Evolutionary conservation across 1,140 invertebrate genomes (phyloP).

Genomic region (Neodiprion lecontei): DNA sequence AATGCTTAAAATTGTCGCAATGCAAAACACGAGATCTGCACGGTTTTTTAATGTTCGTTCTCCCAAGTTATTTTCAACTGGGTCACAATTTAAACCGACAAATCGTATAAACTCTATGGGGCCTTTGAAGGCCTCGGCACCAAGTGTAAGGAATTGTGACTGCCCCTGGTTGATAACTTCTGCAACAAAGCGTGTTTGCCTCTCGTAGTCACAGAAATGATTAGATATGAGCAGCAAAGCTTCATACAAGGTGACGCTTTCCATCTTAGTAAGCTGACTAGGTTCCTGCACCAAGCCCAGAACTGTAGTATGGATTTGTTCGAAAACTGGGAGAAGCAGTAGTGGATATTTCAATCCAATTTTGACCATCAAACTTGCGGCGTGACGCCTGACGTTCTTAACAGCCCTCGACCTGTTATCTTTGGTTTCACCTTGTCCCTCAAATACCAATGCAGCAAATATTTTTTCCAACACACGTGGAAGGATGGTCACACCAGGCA

Average conservation of each 20-base stretch:
- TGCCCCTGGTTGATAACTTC: constrained; percentile 74
- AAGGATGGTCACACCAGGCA: constrained; percentile 74
- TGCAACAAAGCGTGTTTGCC: constrained; percentile 82
- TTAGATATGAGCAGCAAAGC: constrained; percentile 84
- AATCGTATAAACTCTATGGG: constrained; percentile 77
- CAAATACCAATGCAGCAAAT: constrained; percentile 81
- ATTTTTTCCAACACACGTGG: constrained; percentile 86
- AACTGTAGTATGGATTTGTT: constrained; percentile 79
- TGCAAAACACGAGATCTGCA: constrained; percentile 70
- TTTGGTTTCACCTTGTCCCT: constrained; percentile 65
- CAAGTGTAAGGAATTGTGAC: constrained; percentile 69
- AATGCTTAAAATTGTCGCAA: constrained; percentile 80
- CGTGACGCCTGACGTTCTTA: constrained; percentile 87
- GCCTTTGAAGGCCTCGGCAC: constrained; percentile 65
- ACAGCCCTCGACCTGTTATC: constrained; percentile 73
- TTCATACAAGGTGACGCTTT: constrained; percentile 81
- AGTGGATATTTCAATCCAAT: constrained; percentile 86
- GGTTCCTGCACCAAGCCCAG: constrained; percentile 64
- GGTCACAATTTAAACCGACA: constrained; percentile 76
- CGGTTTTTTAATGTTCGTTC: constrained; percentile 69
- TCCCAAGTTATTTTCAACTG: constrained; percentile 68
- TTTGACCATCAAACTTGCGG: constrained; percentile 88
- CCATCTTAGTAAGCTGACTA: constrained; percentile 80
- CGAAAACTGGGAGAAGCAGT: constrained; percentile 84
- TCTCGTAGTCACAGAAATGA: constrained; percentile 87